Conservation (phyloP, 2,113 vertebrate species). For the Macrotus californicus region DNA sequence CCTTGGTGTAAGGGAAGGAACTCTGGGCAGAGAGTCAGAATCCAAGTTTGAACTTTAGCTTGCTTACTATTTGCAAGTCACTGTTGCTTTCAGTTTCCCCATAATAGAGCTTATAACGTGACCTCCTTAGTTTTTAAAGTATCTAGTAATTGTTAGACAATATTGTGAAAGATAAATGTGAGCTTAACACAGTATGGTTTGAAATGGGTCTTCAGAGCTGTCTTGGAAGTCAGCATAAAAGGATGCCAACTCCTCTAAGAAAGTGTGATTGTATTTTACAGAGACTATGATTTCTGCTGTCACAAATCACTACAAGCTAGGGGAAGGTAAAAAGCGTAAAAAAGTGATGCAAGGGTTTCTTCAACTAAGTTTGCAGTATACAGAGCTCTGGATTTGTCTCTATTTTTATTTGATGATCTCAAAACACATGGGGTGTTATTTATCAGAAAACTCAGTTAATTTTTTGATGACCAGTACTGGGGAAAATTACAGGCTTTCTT, state of each 20-base stretch:
- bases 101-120: not conserved
- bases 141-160: not conserved
- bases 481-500: not conserved
- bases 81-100: not conserved
- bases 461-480: not conserved
- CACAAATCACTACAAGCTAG: not conserved
- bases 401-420: not conserved
- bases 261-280: not conserved
- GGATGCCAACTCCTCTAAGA: not conserved
- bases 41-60: not conserved
- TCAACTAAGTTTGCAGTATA: not conserved
- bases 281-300: not conserved
- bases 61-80: not conserved
- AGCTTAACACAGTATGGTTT: not conserved
- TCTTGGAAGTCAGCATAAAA: not conserved
- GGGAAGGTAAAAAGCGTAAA: not conserved
- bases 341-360: not conserved
- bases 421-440: not conserved
- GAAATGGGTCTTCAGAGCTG: not conserved
- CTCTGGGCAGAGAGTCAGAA: not conserved
- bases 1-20: not conserved
- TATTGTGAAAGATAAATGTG: not conserved
- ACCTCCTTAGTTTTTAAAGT: not conserved
- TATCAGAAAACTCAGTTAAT: not conserved
- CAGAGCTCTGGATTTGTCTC: not conserved